Evolutionary conservation across 1,140 invertebrate species (phyloP).

Genomic region (Rhagoletis pomonella): DNA sequence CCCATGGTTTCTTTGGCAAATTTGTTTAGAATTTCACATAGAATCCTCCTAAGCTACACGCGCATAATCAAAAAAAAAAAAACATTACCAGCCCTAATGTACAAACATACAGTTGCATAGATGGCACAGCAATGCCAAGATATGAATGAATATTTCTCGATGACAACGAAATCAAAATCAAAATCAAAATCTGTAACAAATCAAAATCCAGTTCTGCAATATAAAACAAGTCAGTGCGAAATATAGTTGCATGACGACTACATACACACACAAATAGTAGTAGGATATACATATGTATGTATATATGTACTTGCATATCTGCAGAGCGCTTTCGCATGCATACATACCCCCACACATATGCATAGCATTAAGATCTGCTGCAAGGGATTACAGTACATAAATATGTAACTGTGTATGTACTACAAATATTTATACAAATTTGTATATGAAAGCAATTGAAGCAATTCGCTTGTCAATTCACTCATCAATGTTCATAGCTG

Average conservation of each 20-base stretch:
- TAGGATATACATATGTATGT: not conserved
- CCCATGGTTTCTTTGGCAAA: too few species aligned
- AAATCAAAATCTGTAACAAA: conserved; percentile 39
- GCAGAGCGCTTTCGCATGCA: not conserved
- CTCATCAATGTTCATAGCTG: not conserved
- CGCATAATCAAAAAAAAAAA: too few species aligned
- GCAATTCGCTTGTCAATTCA: conserved; percentile 42
- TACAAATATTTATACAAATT: not conserved
- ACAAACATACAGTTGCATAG: too few species aligned
- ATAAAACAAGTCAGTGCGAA: conserved; percentile 44
- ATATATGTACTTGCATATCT: not conserved
- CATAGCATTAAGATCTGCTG: not conserved
- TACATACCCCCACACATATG: not conserved
- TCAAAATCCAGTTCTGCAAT: conserved; percentile 41
- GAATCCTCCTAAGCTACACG: too few species aligned
- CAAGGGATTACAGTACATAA: not conserved
- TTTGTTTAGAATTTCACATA: too few species aligned
- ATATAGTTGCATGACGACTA: not conserved
- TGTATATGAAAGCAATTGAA: not conserved
- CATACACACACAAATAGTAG: not conserved
- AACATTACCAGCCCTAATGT: too few species aligned
- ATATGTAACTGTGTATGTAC: not conserved
- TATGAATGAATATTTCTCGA: not conserved
- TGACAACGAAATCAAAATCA: conserved; percentile 37
- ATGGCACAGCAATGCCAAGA: not conserved